These are phyloP conservation scores for Graphium colonna DNA, from an alignment of 2,888 invertebrate species.

Conservation along the genomic window DNA sequence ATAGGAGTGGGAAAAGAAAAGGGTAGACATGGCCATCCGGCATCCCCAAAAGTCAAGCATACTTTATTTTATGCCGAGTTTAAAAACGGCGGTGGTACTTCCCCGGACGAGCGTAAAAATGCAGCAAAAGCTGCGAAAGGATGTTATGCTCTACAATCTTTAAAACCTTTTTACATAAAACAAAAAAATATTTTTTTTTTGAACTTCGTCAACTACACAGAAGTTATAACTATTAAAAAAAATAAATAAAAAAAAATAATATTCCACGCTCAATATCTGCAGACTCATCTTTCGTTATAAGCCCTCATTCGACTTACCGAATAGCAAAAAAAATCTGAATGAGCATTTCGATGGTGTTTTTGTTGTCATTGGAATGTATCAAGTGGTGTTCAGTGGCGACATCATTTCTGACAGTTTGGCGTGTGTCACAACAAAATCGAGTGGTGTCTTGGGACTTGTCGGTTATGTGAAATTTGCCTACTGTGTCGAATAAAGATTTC, in stretches of 20 bases:
- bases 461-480: slow-evolving; percentile 46
- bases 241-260: slow-evolving; percentile 15
- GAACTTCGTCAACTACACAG: no score
- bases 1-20: no score
- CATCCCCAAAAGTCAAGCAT: no score
- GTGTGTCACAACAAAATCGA: slow-evolving; percentile 77
- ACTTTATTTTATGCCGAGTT: no score
- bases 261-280: slow-evolving; percentile 25
- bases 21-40: no score
- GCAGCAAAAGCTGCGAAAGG: no score
- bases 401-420: slow-evolving; percentile 51
- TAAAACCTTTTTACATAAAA: no score
- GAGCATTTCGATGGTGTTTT: slow-evolving; percentile 47
- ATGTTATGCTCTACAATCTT: no score
- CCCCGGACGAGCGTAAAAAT: no score
- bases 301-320: slow-evolving; percentile 48
- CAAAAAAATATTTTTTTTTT: no score
- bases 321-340: slow-evolving; percentile 46
- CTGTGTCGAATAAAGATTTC: slow-evolving; percentile 42
- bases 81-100: no score
- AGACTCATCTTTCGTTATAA: slow-evolving; percentile 52
- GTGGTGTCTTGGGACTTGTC: slow-evolving; percentile 66
- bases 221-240: no score
- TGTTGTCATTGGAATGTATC: slow-evolving; percentile 44
- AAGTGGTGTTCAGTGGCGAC: slow-evolving; percentile 46